Evolutionary conservation across 1,140 invertebrate genomes (phyloP).

Genomic region (Drosophila pseudoananassae): DNA sequence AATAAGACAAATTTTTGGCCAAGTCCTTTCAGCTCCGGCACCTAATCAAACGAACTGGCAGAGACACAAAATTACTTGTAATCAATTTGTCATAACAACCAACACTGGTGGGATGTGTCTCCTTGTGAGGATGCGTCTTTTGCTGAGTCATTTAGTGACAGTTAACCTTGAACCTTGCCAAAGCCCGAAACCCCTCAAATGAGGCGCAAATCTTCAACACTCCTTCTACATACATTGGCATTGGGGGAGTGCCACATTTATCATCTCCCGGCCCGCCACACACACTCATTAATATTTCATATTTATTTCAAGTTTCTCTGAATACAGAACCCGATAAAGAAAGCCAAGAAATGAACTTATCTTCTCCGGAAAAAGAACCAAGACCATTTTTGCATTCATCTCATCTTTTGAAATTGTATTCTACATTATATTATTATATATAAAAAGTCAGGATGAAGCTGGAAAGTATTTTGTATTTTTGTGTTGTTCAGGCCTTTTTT

Average conservation of each 20-base stretch:
- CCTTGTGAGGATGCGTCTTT: constrained; percentile 17
- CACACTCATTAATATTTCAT: constrained; percentile 53
- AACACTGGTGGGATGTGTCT: constrained; percentile 12
- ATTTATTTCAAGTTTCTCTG: constrained; percentile 42
- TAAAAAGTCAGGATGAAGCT: constrained; percentile 32
- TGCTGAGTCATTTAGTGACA: constrained; percentile 47
- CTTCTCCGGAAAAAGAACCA: constrained; percentile 16
- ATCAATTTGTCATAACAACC: constrained; percentile 63
- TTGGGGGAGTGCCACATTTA: constrained; percentile 29
- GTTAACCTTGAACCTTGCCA: constrained; percentile 47
- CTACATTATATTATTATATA: not conserved
- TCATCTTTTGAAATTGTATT: constrained; percentile 25
- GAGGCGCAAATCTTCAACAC: constrained; percentile 43
- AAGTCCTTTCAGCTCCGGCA: constrained; percentile 8
- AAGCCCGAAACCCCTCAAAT: constrained; percentile 20
- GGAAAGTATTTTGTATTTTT: constrained; percentile 28
- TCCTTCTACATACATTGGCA: not conserved
- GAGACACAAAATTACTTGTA: constrained; percentile 54
- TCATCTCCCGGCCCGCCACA: constrained; percentile 19
- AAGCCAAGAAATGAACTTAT: constrained; percentile 36
- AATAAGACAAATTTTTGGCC: constrained; percentile 51
- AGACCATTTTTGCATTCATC: constrained; percentile 28
- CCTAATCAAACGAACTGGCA: constrained; percentile 45
- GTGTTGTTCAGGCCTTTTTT: constrained; percentile 38
- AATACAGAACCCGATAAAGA: constrained; percentile 41